Conservation (phyloP, 1,140 invertebrate genomes). For the Tetramorium parvispinum region DNA sequence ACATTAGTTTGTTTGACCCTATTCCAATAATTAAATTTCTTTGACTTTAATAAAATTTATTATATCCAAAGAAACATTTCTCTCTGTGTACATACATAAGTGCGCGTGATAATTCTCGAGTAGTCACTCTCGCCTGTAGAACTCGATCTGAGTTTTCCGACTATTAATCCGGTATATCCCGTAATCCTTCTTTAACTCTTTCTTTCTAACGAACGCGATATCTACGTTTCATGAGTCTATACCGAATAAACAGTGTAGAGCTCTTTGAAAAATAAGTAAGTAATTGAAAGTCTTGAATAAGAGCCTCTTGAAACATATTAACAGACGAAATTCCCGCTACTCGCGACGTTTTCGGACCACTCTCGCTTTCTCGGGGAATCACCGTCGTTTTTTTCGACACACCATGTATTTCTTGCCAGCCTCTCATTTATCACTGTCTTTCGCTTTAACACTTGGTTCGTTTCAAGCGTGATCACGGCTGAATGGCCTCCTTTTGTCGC, state of each 20-base stretch:
- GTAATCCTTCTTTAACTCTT: background rate
- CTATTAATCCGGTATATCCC: slow-evolving; percentile 41
- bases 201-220: slow-evolving; percentile 30
- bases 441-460: slow-evolving; percentile 26
- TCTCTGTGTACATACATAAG: background rate
- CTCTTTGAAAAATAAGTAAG: background rate
- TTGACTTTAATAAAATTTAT: too few species aligned
- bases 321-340: slow-evolving; percentile 30
- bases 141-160: slow-evolving; percentile 23
- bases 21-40: too few species aligned
- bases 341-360: slow-evolving; percentile 7
- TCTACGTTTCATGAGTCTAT: slow-evolving; percentile 6
- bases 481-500: slow-evolving; percentile 45
- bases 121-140: slow-evolving; percentile 28
- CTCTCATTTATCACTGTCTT: slow-evolving; percentile 62
- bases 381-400: slow-evolving; percentile 16
- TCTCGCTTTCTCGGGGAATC: slow-evolving; percentile 31
- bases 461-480: slow-evolving; percentile 11
- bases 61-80: too few species aligned
- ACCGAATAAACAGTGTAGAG: background rate
- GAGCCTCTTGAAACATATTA: background rate
- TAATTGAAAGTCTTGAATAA: background rate
- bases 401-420: slow-evolving; percentile 15
- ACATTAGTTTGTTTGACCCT: too few species aligned
- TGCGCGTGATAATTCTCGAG: background rate